Evolutionary conservation across 92 coral and sea anemone genomes (phyloP), one percentile per base, ranked within the genome.

Genomic region (Parazoanthus swiftii): DNA sequence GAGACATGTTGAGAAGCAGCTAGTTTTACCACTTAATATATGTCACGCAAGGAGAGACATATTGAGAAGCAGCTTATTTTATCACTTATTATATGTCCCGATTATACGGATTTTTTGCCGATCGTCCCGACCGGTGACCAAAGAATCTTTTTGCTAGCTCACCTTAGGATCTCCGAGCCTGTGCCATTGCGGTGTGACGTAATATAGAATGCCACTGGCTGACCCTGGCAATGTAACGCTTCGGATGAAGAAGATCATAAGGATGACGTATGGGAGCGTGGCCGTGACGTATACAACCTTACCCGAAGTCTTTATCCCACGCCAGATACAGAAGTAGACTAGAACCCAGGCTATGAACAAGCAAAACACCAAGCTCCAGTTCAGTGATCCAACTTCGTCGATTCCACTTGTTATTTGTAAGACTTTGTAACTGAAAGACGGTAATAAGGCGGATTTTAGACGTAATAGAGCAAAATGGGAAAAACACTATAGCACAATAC

Each of bases 251-350:
- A 90, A 85, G 8, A 90, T 87, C n/a, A 88, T 75, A 25, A 90
- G 75, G 75, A 90, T 90, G 58, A 90, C 71, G 80, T 90, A 90
- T 3, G 92, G 92, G 15, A 89, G 76, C 23, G 88, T 81, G 5
- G 90, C 92, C 20, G 92, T 90, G 71, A 90, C 80, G 80, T 88
- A 90, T 0, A 90, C 93, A 81, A 90, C 90, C 81, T 90, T 90
- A 3, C 90, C 93, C 26, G 93, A 76, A 74, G 90, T 90, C 35
- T 86, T 59, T 43, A 90, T 88, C 46, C 93, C 93, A 38, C 86
- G 85, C 93, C 93, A 90, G 42, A 90, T 90, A 51, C 90, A 90
- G 71, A 90, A 90, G 44, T 90, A 90, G 8, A 90, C 88, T 21
- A 90, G 77, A 13, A 90, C 81, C 93, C 93, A 90, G n/a, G 93